Conservation (phyloP, 2,113 vertebrate genomes). For the Thryonomys swinderianus region DNA sequence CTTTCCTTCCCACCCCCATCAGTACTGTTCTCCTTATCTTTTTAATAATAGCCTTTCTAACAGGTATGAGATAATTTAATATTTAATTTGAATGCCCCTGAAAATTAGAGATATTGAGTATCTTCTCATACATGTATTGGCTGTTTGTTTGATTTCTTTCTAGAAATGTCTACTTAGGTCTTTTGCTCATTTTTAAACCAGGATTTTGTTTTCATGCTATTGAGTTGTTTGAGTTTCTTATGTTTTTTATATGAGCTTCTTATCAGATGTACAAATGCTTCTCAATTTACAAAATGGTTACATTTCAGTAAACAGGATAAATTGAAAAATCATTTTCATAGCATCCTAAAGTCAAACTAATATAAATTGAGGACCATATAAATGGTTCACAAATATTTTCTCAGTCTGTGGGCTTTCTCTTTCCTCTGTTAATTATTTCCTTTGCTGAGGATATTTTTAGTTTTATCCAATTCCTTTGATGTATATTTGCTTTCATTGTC, state of each 20-base stretch:
- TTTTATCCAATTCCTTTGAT: neutral
- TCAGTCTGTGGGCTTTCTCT: neutral
- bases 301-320: too few relatives aligned
- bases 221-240: neutral
- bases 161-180: neutral
- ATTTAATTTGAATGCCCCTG: neutral
- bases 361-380: neutral
- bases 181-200: neutral
- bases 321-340: neutral
- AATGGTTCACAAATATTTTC: neutral
- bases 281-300: too few relatives aligned
- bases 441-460: neutral
- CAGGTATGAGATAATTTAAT: neutral
- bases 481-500: neutral
- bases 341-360: neutral
- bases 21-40: neutral
- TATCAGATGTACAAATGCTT: neutral
- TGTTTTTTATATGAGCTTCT: neutral
- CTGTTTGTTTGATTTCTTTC: neutral
- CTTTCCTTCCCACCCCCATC: neutral
- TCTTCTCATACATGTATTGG: neutral
- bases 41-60: neutral
- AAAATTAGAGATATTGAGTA: neutral
- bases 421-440: neutral
- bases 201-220: neutral